Conservation (phyloP, 2,113 vertebrate species). For the Antennarius striatus region DNA sequence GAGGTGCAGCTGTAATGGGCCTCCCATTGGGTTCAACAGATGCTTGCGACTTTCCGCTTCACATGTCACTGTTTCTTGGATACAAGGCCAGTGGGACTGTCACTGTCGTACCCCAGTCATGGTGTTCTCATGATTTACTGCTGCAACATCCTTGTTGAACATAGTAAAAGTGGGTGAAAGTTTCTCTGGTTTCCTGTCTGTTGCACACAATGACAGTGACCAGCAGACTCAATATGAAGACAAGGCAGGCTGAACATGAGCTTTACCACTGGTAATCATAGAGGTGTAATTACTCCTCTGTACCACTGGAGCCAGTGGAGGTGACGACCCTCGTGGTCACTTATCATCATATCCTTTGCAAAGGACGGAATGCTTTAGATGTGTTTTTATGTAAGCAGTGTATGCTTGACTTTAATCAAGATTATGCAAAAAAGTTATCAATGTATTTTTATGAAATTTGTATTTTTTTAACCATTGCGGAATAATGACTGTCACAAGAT, state of each 20-base stretch:
- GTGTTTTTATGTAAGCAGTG: too few relatives aligned
- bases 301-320: not conserved
- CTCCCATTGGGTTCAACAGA: slow-evolving; percentile 48
- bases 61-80: slow-evolving; percentile 68
- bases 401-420: not conserved
- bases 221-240: slow-evolving; percentile 10
- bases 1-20: slow-evolving; percentile 54
- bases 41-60: slow-evolving; percentile 35
- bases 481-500: too few relatives aligned
- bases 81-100: slow-evolving; percentile 63
- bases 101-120: slow-evolving; percentile 6
- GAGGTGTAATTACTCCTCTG: slow-evolving; percentile 2
- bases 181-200: slow-evolving; percentile 39
- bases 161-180: slow-evolving; percentile 27
- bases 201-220: slow-evolving; percentile 40
- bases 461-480: too few relatives aligned
- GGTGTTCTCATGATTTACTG: slow-evolving; percentile 30
- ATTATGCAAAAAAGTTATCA: too few relatives aligned
- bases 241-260: slow-evolving; percentile 18
- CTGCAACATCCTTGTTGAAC: slow-evolving; percentile 18
- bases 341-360: not conserved
- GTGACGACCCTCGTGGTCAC: too few relatives aligned
- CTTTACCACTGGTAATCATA: not conserved
- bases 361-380: not conserved
- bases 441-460: too few relatives aligned